Conservation (phyloP, 2,888 invertebrate genomes). For the Agriotes lineatus region DNA sequence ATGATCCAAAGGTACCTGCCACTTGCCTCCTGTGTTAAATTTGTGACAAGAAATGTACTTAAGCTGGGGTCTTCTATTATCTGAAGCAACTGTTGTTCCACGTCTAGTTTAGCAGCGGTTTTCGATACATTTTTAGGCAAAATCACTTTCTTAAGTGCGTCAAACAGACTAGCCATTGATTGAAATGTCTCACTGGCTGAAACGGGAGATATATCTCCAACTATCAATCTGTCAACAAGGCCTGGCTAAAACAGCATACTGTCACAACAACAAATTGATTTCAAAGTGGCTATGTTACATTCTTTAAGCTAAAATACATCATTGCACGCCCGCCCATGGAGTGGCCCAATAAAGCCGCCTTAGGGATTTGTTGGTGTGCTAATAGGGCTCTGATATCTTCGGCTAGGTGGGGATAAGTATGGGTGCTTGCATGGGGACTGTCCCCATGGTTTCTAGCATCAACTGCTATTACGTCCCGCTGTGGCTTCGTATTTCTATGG, state of each 20-base stretch:
- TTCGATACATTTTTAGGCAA: slow-evolving; percentile 74
- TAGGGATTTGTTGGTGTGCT: slow-evolving; percentile 73
- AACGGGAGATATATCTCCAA: slow-evolving; percentile 81
- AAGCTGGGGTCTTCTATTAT: slow-evolving; percentile 71
- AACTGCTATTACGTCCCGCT: slow-evolving; percentile 80
- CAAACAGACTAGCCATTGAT: slow-evolving; percentile 75
- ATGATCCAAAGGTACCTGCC: slow-evolving; percentile 56
- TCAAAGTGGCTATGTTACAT: slow-evolving; percentile 70
- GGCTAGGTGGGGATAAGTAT: slow-evolving; percentile 81
- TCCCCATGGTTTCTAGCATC: slow-evolving; percentile 97
- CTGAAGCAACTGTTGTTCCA: slow-evolving; percentile 74
- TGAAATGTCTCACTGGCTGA: slow-evolving; percentile 72
- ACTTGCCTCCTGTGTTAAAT: slow-evolving; percentile 71
- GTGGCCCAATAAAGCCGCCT: slow-evolving; percentile 85
- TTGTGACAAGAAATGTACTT: slow-evolving; percentile 86
- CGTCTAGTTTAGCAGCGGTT: slow-evolving; percentile 76
- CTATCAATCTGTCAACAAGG: slow-evolving; percentile 75
- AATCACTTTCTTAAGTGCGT: slow-evolving; percentile 73
- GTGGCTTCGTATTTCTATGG: slow-evolving; percentile 72
- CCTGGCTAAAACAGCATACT: slow-evolving; percentile 63
- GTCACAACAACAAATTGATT: neutral
- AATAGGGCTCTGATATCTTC: slow-evolving; percentile 79
- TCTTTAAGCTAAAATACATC: slow-evolving; percentile 85
- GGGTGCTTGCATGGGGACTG: slow-evolving; percentile 82
- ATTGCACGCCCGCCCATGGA: slow-evolving; percentile 95